Evolutionary conservation across 2,888 invertebrate genomes (phyloP).

Genomic region (Ptychoptera albimana): DNA sequence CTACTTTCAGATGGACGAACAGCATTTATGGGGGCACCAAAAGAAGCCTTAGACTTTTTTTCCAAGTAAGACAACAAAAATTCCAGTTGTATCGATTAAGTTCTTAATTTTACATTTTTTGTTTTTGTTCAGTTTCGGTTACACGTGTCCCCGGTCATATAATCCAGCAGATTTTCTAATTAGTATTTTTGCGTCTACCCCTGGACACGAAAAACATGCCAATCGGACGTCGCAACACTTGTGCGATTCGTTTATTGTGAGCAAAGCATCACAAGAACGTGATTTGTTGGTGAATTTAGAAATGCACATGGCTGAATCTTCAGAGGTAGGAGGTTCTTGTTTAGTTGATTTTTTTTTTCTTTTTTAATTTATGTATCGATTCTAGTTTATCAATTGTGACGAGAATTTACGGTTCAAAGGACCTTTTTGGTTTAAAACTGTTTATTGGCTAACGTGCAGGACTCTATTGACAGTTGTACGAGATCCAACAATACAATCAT

Average conservation of each 20-base stretch:
- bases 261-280: constrained; percentile 58
- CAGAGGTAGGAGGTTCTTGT: no score
- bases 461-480: constrained; percentile 55
- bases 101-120: constrained; percentile 7
- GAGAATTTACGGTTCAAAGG: constrained; percentile 7
- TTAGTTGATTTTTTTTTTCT: no score
- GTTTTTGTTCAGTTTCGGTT: constrained; percentile 30
- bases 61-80: constrained; percentile 35
- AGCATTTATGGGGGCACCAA: constrained; percentile 63
- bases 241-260: constrained; percentile 64
- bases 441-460: constrained; percentile 61
- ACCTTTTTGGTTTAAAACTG: constrained; percentile 52
- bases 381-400: not conserved
- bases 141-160: constrained; percentile 61
- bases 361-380: not conserved
- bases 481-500: constrained; percentile 63
- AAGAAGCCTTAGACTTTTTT: constrained; percentile 50
- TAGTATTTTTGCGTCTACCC: constrained; percentile 61
- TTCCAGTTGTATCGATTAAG: constrained; percentile 4
- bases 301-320: constrained; percentile 43
- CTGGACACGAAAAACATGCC: constrained; percentile 58
- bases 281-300: constrained; percentile 59
- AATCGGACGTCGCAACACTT: constrained; percentile 51
- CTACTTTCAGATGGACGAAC: constrained; percentile 76
- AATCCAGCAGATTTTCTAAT: constrained; percentile 88